Evolutionary conservation across 2,113 vertebrate genomes (phyloP), one percentile per base, ranked within the genome.

Genomic region (Elephas maximus): DNA sequence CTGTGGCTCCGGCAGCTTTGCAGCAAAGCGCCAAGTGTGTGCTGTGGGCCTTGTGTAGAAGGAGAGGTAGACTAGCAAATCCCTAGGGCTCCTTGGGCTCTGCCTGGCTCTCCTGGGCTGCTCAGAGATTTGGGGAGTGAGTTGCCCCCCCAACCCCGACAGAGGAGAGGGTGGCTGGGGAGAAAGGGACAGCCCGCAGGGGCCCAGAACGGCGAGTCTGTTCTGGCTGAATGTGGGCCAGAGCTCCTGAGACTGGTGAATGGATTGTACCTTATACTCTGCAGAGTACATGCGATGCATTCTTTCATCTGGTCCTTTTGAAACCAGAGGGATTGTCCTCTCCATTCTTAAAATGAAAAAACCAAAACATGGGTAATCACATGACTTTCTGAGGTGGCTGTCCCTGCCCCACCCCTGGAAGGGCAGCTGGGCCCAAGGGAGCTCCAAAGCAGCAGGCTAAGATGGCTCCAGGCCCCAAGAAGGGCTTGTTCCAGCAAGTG

Each of bases 71-170:
- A 21, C 18, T 74, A 26, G 73, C 12, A 37, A 9, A 74, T 21
- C n/a, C 7, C 73, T 37, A 74, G 12, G 37, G n/a, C 44, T 37
- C 18, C 2, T 18, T 30, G 4, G 37, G 20, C 23, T 77, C n/a
- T 73, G 24, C 83, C 8, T 28, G 1, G 67, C 10, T n/a, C 9
- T 85, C n/a, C 53, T 71, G 30, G 60, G 53, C 5, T n/a, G n/a
- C 60, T 37, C 23, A 51, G 24, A 78, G 20, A 65, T n/a, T 12
- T 18, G 7, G 11, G 41, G 17, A 91, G 33, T 37, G 12, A 78
- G 14, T 51, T 41, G 26, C 23, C 48, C 41, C 1, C 41, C 7
- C 0, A n/a, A 20, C 1, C 41, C 7, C 0, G 41, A 20, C 0
- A 26, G 57, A 86, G 21, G 18, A 11, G 20, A n/a, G 1, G 17